A percentile compares a stretch with the other conserved stretches of the same genome.
Evolutionary conservation across 2,797 vertebrate genomes (phyloP).

Genomic region (Sebastes matsubarae): DNA sequence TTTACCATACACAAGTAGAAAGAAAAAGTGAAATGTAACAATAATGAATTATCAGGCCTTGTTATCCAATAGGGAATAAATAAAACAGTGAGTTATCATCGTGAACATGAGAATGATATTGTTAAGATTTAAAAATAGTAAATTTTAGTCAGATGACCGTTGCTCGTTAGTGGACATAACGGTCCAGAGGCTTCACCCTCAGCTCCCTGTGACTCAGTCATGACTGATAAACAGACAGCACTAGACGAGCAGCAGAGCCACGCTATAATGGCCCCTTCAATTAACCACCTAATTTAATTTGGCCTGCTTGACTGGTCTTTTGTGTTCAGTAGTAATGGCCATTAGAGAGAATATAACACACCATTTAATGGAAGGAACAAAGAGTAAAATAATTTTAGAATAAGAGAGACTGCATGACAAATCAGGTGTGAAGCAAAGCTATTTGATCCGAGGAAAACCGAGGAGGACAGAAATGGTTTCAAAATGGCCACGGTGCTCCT

Average conservation of each 20-base stretch:
- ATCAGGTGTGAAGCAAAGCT: slow-evolving; percentile 15
- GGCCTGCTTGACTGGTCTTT: slow-evolving; percentile 59
- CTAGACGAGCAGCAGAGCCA: slow-evolving; percentile 31
- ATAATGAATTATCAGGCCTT: neutral
- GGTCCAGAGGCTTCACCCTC: slow-evolving; percentile 36
- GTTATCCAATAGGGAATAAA: neutral
- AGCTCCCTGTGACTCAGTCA: slow-evolving; percentile 36
- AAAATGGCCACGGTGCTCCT: slow-evolving; percentile 6
- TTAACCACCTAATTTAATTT: slow-evolving; percentile 71
- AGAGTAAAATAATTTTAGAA: slow-evolving; percentile 52
- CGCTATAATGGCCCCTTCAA: slow-evolving; percentile 65
- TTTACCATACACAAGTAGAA: neutral
- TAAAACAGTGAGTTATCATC: neutral
- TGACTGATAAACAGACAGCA: slow-evolving; percentile 40
- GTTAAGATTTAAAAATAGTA: neutral
- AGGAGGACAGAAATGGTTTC: neutral
- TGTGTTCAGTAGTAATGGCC: slow-evolving; percentile 56
- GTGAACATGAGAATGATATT: neutral
- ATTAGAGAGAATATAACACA: slow-evolving; percentile 51
- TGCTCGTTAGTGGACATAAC: neutral
- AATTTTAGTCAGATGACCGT: neutral
- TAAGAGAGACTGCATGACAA: slow-evolving; percentile 28
- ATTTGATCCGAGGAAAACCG: slow-evolving; percentile 16
- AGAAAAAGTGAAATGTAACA: neutral
- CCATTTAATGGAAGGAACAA: slow-evolving; percentile 49